Evolutionary conservation across 2,888 invertebrate species (phyloP), one percentile per base, ranked within the genome.

Genomic region (Tipula confusa): DNA sequence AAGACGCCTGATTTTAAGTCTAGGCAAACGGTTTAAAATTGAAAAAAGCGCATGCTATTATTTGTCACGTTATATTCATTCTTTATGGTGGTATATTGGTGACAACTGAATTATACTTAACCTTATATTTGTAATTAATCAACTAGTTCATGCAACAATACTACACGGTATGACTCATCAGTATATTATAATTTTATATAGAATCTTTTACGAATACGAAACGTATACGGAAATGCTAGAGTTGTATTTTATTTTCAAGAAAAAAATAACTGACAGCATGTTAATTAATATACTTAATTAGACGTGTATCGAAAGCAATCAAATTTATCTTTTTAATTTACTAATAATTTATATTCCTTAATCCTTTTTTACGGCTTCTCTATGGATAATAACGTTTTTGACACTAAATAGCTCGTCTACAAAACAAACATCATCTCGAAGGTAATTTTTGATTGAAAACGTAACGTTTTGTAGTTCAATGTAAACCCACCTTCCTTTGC

Each of bases 381-480:
- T 43, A 43, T 24, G 64, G 64, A 64, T 64, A 15, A 64, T 24
- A 64, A 64, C 64, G 64, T 7, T 18, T n/a, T n/a, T n/a, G n/a
- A n/a, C n/a, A n/a, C n/a, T n/a, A n/a, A n/a, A n/a, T 64, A 64
- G 64, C 18, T 64, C 64, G 24, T 24, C 64, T 64, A 64, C 64
- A 24, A 64, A 64, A 64, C 18, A 64, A 64, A 24, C 64, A 64
- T 64, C 64, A 64, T 24, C 64, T 24, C 64, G 64, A 64, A 64
- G 64, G 64, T 64, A 64, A 64, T 64, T 24, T 64, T 43, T 43
- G 2, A 64, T 64, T 64, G n/a, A n/a, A 6, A 36, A 36, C 36
- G 43, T 64, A 64, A 64, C 64, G 64, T 64, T n/a, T n/a, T n/a
- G n/a, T n/a, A n/a, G n/a, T n/a, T n/a, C n/a, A 64, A 64, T 24